Evolutionary conservation across 2,113 vertebrate genomes (phyloP), one percentile per base, ranked within the genome.

Genomic region (Zootoca vivipara): DNA sequence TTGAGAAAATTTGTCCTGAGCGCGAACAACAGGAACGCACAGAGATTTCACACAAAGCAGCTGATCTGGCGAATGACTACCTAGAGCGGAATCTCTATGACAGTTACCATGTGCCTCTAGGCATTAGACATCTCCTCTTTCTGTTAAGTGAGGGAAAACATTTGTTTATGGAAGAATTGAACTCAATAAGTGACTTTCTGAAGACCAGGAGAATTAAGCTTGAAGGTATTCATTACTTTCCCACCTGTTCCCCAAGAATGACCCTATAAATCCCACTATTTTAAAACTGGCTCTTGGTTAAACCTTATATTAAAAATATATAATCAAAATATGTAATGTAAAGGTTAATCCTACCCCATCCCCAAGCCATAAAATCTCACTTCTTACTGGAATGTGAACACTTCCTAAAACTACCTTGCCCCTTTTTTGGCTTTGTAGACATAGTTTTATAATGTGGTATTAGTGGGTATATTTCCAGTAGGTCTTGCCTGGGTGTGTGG

Each of bases 11-110:
- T n/a, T 94, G 94, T 4, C n/a, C 96, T 81, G 95, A 96, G 73
- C 82, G 73, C 35, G 92, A 95, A 2, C 91, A 92, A 18, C 95
- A 93, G 92, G 96, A 97, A 81, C 90, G 85, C 3, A 87, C 94
- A 24, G 95, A 97, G 58, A 86, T 95, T 46, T 97, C 96, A 70
- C 95, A 93, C 12, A 93, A 94, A 94, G 96, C 96, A 20, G 95
- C 96, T 5, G 96, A 96, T 91, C 94, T 97, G 93, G 95, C 94
- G 2, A 97, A 96, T 80, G 97, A 95, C 93, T 97, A 96, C 89
- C 93, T 97, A 90, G 96, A 93, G 1, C 75, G 93, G 28, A 96
- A 96, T 73, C 93, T 96, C 85, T 93, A 94, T 0, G 89, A 96
- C 83, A 94, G 93, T 70, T 95, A 97, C 85, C 65, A 77, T 0